These are phyloP conservation scores for Tichodroma muraria DNA, from an alignment of 2,113 vertebrate genomes.

Conservation along the genomic window DNA sequence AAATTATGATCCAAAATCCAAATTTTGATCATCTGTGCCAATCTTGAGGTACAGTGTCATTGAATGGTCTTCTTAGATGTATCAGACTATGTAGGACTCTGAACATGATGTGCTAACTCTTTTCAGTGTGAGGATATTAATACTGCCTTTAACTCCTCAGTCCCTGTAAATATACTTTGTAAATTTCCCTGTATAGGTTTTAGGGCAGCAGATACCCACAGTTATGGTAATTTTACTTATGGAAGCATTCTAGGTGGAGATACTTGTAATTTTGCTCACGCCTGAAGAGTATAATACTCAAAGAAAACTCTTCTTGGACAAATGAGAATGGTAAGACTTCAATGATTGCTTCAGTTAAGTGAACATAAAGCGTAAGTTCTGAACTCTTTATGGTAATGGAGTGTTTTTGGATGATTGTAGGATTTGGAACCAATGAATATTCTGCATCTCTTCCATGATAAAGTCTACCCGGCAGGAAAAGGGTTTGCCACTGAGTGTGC, in stretches of 20 bases:
- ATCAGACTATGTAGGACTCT: not conserved
- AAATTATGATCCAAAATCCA: not conserved
- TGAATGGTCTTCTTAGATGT: not conserved
- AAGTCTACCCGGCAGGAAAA: slow-evolving; percentile 51
- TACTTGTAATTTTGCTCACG: not conserved
- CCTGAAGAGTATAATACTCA: not conserved
- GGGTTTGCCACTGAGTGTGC: slow-evolving; percentile 66
- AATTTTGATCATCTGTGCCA: not conserved
- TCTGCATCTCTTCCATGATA: slow-evolving; percentile 61
- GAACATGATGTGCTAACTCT: not conserved
- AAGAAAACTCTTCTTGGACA: not conserved
- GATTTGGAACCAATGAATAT: slow-evolving; percentile 60
- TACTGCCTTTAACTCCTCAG: not conserved
- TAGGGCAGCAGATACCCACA: not conserved
- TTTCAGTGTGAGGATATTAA: not conserved
- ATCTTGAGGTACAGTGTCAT: not conserved
- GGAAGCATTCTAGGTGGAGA: not conserved
- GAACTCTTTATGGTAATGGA: not conserved
- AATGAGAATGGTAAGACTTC: not conserved
- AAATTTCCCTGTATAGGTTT: not conserved
- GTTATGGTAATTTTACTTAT: not conserved
- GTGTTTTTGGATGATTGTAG: slow-evolving; percentile 73
- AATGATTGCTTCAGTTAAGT: not conserved
- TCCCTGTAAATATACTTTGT: not conserved
- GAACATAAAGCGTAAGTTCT: not conserved